These are phyloP conservation scores for Clinocottus analis DNA, from an alignment of 2,113 vertebrate genomes.

Conservation along the genomic window DNA sequence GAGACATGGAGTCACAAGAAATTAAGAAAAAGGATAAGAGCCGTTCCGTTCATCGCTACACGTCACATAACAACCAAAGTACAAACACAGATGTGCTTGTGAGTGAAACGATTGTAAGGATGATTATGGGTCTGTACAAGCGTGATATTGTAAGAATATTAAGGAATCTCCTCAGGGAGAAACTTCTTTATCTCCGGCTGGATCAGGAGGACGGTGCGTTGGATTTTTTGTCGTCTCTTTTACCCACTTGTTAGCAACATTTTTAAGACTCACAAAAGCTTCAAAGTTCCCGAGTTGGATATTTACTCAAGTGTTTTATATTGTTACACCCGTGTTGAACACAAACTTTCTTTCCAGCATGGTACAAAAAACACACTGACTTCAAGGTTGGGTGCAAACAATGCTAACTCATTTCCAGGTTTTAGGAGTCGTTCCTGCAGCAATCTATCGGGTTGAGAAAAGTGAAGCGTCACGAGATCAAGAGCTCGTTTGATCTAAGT, in stretches of 20 bases:
- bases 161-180: slow-evolving; percentile 8
- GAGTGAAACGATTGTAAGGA: background rate
- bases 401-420: background rate
- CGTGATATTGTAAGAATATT: slow-evolving; percentile 9
- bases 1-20: background rate
- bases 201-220: slow-evolving; percentile 2
- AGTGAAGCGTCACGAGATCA: slow-evolving; percentile 47
- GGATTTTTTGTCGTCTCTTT: background rate
- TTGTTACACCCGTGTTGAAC: background rate
- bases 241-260: background rate
- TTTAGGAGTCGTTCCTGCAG: background rate
- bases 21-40: background rate
- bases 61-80: background rate
- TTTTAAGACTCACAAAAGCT: background rate
- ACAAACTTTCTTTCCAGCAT: background rate
- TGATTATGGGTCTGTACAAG: background rate
- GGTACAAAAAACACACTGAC: background rate
- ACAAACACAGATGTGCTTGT: background rate
- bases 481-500: slow-evolving; percentile 66
- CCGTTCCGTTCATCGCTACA: background rate
- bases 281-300: background rate
- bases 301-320: background rate
- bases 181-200: slow-evolving; percentile 12
- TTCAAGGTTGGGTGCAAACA: background rate
- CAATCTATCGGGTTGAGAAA: slow-evolving; percentile 17